Evolutionary conservation across 1,140 invertebrate species (phyloP), one percentile per base, ranked within the genome.

Genomic region (Gonatopus flavifemur): DNA sequence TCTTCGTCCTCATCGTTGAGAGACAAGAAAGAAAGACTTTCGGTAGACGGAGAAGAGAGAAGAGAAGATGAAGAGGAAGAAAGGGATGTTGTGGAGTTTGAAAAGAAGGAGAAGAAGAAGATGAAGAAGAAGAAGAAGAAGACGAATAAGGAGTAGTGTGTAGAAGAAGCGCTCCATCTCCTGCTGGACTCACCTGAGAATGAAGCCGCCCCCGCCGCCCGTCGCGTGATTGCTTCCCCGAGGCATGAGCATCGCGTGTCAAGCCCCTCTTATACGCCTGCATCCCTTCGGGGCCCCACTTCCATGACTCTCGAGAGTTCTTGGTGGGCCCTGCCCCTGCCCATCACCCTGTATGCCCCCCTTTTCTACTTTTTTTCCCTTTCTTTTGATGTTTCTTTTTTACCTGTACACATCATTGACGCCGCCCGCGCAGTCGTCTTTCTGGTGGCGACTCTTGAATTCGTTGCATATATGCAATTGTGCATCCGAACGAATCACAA

Each of bases 171-270:
- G n/a, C n/a, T n/a, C n/a, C n/a, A n/a, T n/a, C n/a, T n/a, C n/a
- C n/a, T n/a, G n/a, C n/a, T n/a, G n/a, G n/a, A n/a, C n/a, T n/a
- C n/a, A n/a, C n/a, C n/a, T n/a, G n/a, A n/a, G n/a, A n/a, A n/a
- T n/a, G n/a, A 49, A 57, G 59, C 69, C 72, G 65, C 74, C 74
- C 72, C 69, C 74, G 69, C 71, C 69, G 63, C 64, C 70, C 69
- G 60, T 64, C 67, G 59, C 67, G 59, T 71, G 72, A 75, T 74
- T 72, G 66, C 73, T 69, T 68, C 75, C 75, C 58, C 62, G 66
- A 57, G 75, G 69, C 74, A 64, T 39, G 43, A 57, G 73, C 72
- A 77, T 76, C 74, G 74, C 75, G 72, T 76, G 74, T 77, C 74
- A 72, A 72, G 62, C 70, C 72, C 69, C 72, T 70, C 72, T 75